Conservation (phyloP, 2,888 invertebrate species). For the Ichneumon xanthorius region DNA sequence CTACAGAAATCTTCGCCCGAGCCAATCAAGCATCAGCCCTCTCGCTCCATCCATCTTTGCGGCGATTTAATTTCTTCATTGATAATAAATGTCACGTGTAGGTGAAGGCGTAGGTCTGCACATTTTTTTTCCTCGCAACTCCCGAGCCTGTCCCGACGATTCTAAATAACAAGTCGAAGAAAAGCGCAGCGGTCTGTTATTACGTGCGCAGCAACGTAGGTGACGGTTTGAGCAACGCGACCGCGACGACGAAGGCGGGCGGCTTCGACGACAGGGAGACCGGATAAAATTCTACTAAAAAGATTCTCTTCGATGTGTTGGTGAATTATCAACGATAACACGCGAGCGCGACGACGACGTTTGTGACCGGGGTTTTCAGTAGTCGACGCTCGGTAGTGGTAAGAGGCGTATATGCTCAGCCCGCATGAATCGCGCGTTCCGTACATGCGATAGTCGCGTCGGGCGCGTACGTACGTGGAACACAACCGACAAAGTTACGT, state of each 20-base stretch:
- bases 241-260: background rate
- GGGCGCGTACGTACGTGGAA: slow-evolving; percentile 2
- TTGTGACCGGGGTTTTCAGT: slow-evolving; percentile 11
- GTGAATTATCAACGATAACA: slow-evolving; percentile 66
- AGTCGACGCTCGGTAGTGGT: slow-evolving; percentile 42
- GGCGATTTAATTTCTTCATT: slow-evolving; percentile 1
- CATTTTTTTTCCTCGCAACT: too few species aligned
- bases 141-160: background rate
- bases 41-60: background rate
- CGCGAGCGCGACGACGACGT: slow-evolving; percentile 26
- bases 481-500: slow-evolving; percentile 27
- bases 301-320: slow-evolving; percentile 16
- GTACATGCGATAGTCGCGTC: slow-evolving; percentile 33
- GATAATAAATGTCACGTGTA: slow-evolving; percentile 17
- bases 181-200: slow-evolving; percentile 6
- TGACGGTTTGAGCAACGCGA: slow-evolving; percentile 20
- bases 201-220: background rate
- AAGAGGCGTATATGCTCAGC: slow-evolving; percentile 49
- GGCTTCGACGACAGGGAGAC: background rate
- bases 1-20: background rate
- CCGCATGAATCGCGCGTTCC: slow-evolving; percentile 55
- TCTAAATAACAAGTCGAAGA: background rate
- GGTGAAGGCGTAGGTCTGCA: slow-evolving; percentile 2
- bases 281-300: slow-evolving; percentile 19
- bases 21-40: background rate